Evolutionary conservation across 2,888 invertebrate genomes (phyloP).

Genomic region (Clivina fossor): DNA sequence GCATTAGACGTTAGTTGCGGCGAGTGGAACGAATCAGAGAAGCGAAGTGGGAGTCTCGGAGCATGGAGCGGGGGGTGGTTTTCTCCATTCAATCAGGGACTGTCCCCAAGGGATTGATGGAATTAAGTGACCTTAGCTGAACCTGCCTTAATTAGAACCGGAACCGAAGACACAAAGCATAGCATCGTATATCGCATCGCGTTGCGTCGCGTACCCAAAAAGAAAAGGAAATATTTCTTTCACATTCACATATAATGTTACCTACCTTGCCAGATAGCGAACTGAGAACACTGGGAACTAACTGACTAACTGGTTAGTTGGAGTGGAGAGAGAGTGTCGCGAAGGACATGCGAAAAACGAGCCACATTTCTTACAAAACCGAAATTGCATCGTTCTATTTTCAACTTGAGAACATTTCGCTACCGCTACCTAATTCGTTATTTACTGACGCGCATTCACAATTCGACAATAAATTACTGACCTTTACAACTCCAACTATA

Average conservation of each 20-base stretch:
- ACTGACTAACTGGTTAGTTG: no score
- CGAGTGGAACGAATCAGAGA: neutral
- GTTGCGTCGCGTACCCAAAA: conserved; percentile 25
- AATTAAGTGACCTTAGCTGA: conserved; percentile 50
- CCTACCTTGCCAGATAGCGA: conserved; percentile 9
- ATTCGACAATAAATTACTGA: no score
- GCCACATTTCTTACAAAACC: no score
- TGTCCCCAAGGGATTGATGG: conserved; percentile 48
- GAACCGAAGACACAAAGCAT: conserved; percentile 32
- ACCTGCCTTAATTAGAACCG: conserved; percentile 34
- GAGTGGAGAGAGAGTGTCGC: no score
- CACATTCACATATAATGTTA: conserved; percentile 26
- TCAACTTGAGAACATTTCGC: no score
- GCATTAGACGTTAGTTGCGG: neutral
- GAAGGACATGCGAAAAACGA: no score
- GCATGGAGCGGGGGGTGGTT: conserved; percentile 27
- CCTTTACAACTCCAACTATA: no score
- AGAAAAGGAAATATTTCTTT: conserved; percentile 33
- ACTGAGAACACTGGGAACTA: no score
- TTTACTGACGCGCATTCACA: no score
- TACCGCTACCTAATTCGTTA: no score
- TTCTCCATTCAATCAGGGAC: conserved; percentile 49
- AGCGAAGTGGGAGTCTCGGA: neutral
- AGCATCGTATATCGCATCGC: no score
- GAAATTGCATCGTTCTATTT: no score